Evolutionary conservation across 1,140 invertebrate genomes (phyloP).

Genomic region (Saccostrea glomerata): DNA sequence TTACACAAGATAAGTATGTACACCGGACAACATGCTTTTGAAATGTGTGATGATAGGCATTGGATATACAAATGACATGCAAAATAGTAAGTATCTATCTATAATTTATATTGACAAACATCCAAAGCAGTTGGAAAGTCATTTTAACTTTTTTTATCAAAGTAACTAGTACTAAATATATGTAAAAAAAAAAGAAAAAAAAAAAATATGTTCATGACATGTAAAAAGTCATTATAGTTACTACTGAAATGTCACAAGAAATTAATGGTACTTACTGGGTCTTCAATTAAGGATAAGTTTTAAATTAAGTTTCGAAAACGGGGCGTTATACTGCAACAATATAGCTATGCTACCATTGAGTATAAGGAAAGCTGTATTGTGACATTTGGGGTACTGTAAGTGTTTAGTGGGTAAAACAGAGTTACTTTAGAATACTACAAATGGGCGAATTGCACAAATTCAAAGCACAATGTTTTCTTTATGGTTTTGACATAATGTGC

Average conservation of each 20-base stretch:
- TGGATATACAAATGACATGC: neutral
- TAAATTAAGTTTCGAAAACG: no score
- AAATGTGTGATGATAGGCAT: neutral
- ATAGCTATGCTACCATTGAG: no score
- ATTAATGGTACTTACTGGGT: no score
- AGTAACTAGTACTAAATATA: no score
- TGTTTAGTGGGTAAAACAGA: neutral
- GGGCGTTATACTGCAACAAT: no score
- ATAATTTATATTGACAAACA: neutral
- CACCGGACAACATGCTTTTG: neutral
- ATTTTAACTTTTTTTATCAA: neutral
- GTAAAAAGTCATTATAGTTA: no score
- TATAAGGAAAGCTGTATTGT: neutral
- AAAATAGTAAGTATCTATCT: neutral
- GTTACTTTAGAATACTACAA: neutral
- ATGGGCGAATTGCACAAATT: slow-evolving; percentile 17
- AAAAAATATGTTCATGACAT: no score
- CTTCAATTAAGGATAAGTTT: no score
- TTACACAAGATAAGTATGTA: no score
- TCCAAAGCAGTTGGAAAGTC: neutral
- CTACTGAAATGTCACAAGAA: no score
- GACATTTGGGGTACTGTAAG: neutral
- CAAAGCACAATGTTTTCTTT: neutral
- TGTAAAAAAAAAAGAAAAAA: no score
- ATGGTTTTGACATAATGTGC: neutral